phyloP scores from a whole-genome alignment of 2,113 vertebrate genomes.

The Engystomops pustulosus region DNA sequence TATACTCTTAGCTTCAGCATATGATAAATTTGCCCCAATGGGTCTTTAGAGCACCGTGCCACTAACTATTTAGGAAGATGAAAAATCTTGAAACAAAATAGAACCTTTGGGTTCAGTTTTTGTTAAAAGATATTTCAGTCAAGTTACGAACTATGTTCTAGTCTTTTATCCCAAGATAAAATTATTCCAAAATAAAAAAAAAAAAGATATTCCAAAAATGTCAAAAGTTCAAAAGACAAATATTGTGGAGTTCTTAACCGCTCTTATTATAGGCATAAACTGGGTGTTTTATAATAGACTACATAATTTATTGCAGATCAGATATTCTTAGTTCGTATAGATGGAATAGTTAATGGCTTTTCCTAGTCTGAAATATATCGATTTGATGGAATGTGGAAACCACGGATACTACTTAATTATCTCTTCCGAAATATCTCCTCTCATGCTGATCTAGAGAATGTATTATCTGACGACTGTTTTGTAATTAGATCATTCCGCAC shows the following conservation, averaged over 20 bases:
- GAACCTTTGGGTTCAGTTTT: too few relatives aligned
- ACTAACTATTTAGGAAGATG: too few relatives aligned
- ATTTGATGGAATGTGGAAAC: slow-evolving; percentile 33
- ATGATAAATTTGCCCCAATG: too few relatives aligned
- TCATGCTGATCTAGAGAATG: slow-evolving; percentile 37
- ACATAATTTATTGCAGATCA: background rate
- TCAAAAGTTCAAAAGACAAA: too few relatives aligned
- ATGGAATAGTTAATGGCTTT: slow-evolving; percentile 14
- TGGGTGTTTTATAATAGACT: background rate
- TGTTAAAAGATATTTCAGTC: slow-evolving; percentile 21
- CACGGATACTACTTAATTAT: slow-evolving; percentile 27
- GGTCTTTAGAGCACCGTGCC: too few relatives aligned
- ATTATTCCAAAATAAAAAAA: too few relatives aligned
- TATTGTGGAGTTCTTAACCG: too few relatives aligned
- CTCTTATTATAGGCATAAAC: too few relatives aligned
- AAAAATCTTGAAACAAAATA: too few relatives aligned
- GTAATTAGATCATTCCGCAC: slow-evolving; percentile 24
- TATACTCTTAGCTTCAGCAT: too few relatives aligned
- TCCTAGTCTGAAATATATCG: background rate
- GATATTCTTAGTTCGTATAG: slow-evolving; percentile 22
- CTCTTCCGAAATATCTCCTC: slow-evolving; percentile 38
- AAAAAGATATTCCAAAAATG: too few relatives aligned
- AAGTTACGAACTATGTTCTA: background rate
- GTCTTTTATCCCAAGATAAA: background rate
- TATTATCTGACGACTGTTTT: slow-evolving; percentile 45